Evolutionary conservation across 2,113 vertebrate species (phyloP), one percentile per base, ranked within the genome.

Genomic region (Naja naja): DNA sequence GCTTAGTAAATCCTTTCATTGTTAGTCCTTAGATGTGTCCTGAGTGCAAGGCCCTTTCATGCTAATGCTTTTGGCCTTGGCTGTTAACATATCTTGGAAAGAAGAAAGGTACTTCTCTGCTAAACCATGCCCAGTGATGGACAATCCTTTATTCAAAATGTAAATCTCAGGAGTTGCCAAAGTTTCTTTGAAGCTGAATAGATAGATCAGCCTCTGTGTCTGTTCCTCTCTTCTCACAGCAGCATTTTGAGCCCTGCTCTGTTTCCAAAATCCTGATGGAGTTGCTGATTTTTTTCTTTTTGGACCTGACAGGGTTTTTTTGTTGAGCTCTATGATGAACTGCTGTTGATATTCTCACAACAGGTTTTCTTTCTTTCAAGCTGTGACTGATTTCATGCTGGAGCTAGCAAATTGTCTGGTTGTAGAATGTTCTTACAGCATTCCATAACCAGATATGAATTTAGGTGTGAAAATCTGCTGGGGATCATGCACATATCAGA

Each of bases 201-300:
- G 91, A 87, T 86, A 95, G 39, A 55, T 25, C 93, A 91, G 43
- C 4, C 86, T 39, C 16, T 23, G 25, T 60, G 58, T 60, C 25
- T 6, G 25, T 5, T 39, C 10, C 56, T 18, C 91, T 95, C 88
- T 94, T 85, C 56, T n/a, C 86, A 94, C 49, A 23, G 81, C 49
- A 22, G 22, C 85, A n/a, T 53, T 94, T 90, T 43, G 18, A 60
- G 34, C 23, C 16, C 94, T 12, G 16, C 12, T n/a, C 22, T 45
- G 5, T 94, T 94, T 53, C 90, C 92, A 93, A 94, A 95, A 94
- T 11, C 11, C 6, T 95, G 93, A 92, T 25, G 95, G 86, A 47
- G 58, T 93, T 93, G 5, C 56, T 60, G 39, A 20, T 27, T 52
- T 39, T 39, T 49, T n/a, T 3, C 47, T 39, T 92, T 69, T 10